Conservation (phyloP, 1,140 invertebrate genomes). For the Drosophila athabasca region DNA sequence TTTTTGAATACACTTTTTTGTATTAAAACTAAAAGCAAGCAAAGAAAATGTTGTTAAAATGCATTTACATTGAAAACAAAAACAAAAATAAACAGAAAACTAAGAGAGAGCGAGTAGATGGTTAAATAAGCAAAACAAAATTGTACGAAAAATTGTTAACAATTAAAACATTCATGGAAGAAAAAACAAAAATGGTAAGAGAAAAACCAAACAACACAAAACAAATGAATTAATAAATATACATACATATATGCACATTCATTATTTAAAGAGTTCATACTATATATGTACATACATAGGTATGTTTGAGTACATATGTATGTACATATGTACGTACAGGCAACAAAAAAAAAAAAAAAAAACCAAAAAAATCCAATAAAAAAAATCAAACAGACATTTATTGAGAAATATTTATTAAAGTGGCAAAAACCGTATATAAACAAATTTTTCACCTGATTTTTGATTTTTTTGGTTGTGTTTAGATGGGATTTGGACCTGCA, state of each 20-base stretch:
- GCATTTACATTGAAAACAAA: slow-evolving; percentile 63
- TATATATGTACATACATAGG: slow-evolving; percentile 9
- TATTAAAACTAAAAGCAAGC: slow-evolving; percentile 31
- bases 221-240: slow-evolving; percentile 51
- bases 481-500: slow-evolving; percentile 26
- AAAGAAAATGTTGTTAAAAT: slow-evolving; percentile 75
- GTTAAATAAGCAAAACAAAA: slow-evolving; percentile 43
- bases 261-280: slow-evolving; percentile 72
- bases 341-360: slow-evolving; percentile 23
- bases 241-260: slow-evolving; percentile 80
- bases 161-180: slow-evolving; percentile 54
- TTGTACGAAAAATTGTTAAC: slow-evolving; percentile 66
- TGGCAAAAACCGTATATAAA: slow-evolving; percentile 74
- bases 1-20: slow-evolving; percentile 33
- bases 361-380: slow-evolving; percentile 12
- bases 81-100: slow-evolving; percentile 21
- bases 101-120: slow-evolving; percentile 29
- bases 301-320: slow-evolving; percentile 8
- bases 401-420: slow-evolving; percentile 79
- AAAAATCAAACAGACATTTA: slow-evolving; percentile 52
- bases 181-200: slow-evolving; percentile 32
- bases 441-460: slow-evolving; percentile 14
- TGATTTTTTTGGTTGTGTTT: slow-evolving; percentile 15
- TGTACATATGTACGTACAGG: too few species aligned
- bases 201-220: slow-evolving; percentile 34